These are phyloP conservation scores for Pissodes strobi DNA, from an alignment of 1,140 invertebrate species.

Conservation along the genomic window DNA sequence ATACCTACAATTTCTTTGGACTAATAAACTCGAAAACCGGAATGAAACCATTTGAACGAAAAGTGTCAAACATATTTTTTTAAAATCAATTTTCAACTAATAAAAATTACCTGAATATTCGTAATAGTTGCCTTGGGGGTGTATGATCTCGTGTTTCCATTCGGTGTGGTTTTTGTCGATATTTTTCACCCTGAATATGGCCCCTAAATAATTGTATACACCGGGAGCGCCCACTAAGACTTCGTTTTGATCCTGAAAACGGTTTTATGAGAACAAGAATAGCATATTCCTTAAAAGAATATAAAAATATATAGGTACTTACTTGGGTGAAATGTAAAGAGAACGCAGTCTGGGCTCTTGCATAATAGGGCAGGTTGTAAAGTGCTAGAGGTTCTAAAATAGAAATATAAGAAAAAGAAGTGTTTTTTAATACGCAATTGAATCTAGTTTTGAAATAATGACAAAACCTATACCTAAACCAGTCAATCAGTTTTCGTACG, in stretches of 20 bases:
- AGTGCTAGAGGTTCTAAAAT: conserved; percentile 8
- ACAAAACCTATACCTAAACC: no score
- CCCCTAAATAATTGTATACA: conserved; percentile 55
- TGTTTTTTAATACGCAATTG: no score
- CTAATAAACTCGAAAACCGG: no score
- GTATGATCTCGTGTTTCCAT: conserved; percentile 8
- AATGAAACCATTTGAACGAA: no score
- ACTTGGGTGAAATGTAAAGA: conserved; percentile 48
- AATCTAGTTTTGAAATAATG: no score
- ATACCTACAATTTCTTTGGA: no score
- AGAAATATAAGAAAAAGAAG: no score
- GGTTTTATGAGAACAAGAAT: neutral
- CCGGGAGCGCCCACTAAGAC: conserved; percentile 57
- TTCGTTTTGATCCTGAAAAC: conserved; percentile 36
- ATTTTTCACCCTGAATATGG: conserved; percentile 39
- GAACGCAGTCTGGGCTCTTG: conserved; percentile 51
- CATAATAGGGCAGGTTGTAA: conserved; percentile 1
- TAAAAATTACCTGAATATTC: conserved; percentile 8
- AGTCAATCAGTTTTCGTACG: no score
- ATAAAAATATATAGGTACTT: no score
- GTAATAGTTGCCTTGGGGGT: conserved; percentile 24
- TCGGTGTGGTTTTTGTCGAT: neutral
- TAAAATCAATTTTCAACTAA: no score
- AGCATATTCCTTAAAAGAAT: conserved; percentile 17
- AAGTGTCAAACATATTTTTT: no score